Evolutionary conservation across 2,888 invertebrate genomes (phyloP).

Genomic region (Pteria penguin): DNA sequence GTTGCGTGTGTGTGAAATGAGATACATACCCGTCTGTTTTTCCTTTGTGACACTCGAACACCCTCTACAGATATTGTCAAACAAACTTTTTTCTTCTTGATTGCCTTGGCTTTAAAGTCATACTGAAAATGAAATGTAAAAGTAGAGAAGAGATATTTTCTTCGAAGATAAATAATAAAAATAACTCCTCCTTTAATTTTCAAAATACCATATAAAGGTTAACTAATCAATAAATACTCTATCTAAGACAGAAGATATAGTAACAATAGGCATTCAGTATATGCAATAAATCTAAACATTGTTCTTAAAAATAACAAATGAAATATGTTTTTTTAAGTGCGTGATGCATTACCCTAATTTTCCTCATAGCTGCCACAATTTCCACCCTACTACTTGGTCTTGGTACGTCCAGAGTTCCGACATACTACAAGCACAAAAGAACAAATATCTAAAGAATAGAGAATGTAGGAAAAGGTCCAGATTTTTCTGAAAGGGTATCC

Average conservation of each 20-base stretch:
- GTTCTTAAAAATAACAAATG: neutral
- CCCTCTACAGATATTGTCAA: slow-evolving; percentile 97
- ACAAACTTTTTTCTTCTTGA: slow-evolving; percentile 98
- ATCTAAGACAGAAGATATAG: neutral
- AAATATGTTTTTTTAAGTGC: neutral
- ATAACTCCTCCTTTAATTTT: neutral
- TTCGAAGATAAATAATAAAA: neutral
- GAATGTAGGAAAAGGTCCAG: neutral
- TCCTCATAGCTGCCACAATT: slow-evolving; percentile 99
- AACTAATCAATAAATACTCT: neutral
- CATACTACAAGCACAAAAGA: slow-evolving; percentile 99
- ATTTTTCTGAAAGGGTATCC: too few relatives aligned
- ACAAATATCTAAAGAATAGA: too few relatives aligned
- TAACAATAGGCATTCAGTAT: too few relatives aligned
- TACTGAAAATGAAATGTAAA: slow-evolving; percentile 86
- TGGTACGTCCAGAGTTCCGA: slow-evolving; percentile 98
- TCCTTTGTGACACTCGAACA: slow-evolving; percentile 91
- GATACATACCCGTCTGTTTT: slow-evolving; percentile 83
- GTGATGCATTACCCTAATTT: slow-evolving; percentile 98
- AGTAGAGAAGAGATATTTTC: too few relatives aligned
- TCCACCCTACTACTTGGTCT: slow-evolving; percentile 97
- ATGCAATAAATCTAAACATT: slow-evolving; percentile 6
- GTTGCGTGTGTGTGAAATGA: too few relatives aligned
- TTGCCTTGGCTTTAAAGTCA: slow-evolving; percentile 98
- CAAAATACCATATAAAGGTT: neutral